Base-by-base conservation (phyloP, 2,113 vertebrate species). In the Heterotis niloticus region DNA sequence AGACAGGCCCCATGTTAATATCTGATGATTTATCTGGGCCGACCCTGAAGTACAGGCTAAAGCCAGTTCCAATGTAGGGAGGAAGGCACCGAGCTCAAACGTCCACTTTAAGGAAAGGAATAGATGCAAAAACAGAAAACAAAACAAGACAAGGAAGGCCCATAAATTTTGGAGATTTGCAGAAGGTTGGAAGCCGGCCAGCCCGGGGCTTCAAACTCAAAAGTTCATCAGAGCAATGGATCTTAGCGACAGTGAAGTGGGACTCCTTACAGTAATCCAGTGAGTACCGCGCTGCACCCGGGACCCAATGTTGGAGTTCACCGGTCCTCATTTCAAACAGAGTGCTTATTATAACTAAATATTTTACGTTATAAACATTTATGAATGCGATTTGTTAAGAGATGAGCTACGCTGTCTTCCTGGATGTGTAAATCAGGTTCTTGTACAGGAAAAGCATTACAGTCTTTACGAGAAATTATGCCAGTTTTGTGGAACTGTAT, bases 221-320 rank as follows among this genome's bases (percentile, higher is more conserved):
- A 79, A 84, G 79, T 68, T 72, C 79, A 83, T 74, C 79, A 86
- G 82, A 81, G 83, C 84, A 77, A 94, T 95, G 93, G 92, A 94
- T 14, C 3, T 88, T 76, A 88, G 81, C 7, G 83, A 92, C 77
- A 94, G 88, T 64, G 88, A 92, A 3, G 52, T 95, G 70, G 93
- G 94, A 86, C 83, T 95, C 88, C 95, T 94, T 83, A 95, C 93
- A 0, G 88, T 94, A 88, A 95, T 93, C 85, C 95, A 94, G 94
- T 96, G 88, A 95, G 94, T 94, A 94, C 28, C 75, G 29, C 11
- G 64, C 20, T 66, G 20, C 10, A 24, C 4, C 23, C 0, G 20
- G 3, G 20, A 7, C 23, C 5, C 23, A 7, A 7, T 44, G 3
- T 44, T 44, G 34, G 3, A 44, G 3, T 44, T 44, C 14, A 20